phyloP scores from a whole-genome alignment of 2,113 vertebrate genomes.

The Thunnus thynnus region DNA sequence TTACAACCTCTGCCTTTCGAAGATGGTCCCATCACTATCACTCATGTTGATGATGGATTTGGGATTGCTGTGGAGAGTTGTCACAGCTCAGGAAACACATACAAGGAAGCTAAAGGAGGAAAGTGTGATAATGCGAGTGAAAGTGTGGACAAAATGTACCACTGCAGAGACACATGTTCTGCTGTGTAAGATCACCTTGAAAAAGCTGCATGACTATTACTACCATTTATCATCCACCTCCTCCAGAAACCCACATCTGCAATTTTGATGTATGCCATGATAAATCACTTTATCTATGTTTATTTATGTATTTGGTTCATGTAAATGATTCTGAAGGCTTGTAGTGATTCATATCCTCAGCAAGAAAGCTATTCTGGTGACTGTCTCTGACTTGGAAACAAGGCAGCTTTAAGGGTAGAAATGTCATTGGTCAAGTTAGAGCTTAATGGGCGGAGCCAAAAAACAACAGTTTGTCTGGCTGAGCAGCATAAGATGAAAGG shows the following conservation, averaged over 20 bases:
- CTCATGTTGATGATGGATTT: conserved; percentile 27
- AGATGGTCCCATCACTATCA: conserved; percentile 3
- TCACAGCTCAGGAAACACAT: conserved; percentile 2
- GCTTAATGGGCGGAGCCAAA: background rate
- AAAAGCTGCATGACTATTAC: background rate
- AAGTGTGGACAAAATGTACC: conserved; percentile 11
- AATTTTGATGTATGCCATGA: background rate
- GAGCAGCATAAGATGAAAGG: background rate
- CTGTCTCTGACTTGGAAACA: background rate
- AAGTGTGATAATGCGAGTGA: background rate
- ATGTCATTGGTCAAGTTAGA: background rate
- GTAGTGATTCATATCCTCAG: too few species aligned
- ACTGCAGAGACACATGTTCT: background rate
- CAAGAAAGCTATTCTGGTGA: too few species aligned
- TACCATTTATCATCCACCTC: conserved; percentile 13
- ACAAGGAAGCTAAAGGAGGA: background rate
- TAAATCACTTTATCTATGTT: background rate
- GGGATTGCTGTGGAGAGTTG: background rate
- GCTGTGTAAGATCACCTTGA: conserved; percentile 4
- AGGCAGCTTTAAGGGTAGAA: background rate
- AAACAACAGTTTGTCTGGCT: background rate
- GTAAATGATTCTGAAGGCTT: background rate
- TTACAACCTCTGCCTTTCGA: conserved; percentile 25
- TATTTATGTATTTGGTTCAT: background rate
- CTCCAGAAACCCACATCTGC: background rate